Base-by-base conservation (phyloP, 2,113 vertebrate species). In the Scomber japonicus region DNA sequence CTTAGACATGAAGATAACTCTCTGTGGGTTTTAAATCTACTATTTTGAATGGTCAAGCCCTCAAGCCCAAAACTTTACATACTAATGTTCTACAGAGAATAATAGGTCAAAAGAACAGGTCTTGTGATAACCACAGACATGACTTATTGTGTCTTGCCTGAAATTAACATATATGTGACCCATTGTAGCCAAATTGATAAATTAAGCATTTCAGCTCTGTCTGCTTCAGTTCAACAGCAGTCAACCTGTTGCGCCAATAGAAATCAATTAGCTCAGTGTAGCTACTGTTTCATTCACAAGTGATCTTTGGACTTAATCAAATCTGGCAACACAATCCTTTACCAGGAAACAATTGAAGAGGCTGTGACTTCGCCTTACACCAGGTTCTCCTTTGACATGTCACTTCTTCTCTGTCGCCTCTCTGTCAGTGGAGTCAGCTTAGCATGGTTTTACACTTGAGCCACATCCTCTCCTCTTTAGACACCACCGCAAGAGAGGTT, bases 231-330 rank as follows among this genome's bases (percentile, higher is more conserved):
- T 57, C 57, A 61, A 11, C 40, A 45, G 15, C 46, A 13, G 53
- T 53, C 45, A 48, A 80, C 51, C 31, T 54, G 35, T 44, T 51
- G 51, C 60, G 45, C n/a, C 31, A 48, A 59, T 70, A 16, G 44
- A 69, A 65, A 72, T 31, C 74, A 56, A 48, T 71, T 66, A 44
- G 21, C 14, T 53, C 65, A 12, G 50, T 64, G 27, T 61, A 31
- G 69, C 19, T 65, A 55, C 48, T 24, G 70, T 83, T 68, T 68
- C 40, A 81, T 67, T 81, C 74, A 64, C 81, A 49, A 61, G 67
- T 74, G 81, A 81, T 87, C 72, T 65, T 81, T 75, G 71, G 65
- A 53, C 30, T 67, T 15, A 85, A 21, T 78, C 46, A 72, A 74
- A 78, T 53, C 63, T 30, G 59, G 75, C 55, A 69, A 84, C 59